Evolutionary conservation across 2,113 vertebrate species (phyloP).

Genomic region (Lasiurus cinereus): DNA sequence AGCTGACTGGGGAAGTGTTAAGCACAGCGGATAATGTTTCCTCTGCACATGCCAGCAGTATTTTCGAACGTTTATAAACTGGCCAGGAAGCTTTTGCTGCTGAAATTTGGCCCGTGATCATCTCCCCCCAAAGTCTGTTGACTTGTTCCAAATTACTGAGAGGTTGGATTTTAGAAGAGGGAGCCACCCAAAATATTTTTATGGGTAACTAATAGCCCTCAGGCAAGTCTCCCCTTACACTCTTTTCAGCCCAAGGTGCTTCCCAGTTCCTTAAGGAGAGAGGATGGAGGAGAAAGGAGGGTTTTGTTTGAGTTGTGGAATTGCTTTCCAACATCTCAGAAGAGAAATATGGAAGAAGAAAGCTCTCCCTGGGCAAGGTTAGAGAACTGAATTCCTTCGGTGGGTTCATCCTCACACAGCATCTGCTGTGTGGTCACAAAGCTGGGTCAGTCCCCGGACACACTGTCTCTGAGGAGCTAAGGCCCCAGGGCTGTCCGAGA

Average conservation of each 20-base stretch:
- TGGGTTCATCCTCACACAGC: rapidly evolving
- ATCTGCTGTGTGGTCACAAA: neutral
- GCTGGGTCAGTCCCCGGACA: neutral
- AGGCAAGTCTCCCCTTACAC: neutral
- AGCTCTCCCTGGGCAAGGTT: neutral
- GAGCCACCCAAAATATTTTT: rapidly evolving
- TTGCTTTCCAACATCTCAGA: neutral
- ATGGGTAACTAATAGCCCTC: constrained; percentile 26
- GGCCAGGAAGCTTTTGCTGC: constrained; percentile 66
- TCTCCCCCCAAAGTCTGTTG: neutral
- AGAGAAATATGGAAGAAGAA: neutral
- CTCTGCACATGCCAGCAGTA: constrained; percentile 1
- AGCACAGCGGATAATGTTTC: constrained; percentile 34
- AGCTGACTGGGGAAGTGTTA: constrained; percentile 66
- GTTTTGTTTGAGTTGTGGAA: neutral
- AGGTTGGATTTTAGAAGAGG: constrained; percentile 49
- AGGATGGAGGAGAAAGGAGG: neutral
- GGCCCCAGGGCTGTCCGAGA: neutral
- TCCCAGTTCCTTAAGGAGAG: neutral
- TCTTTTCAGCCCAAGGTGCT: constrained; percentile 5
- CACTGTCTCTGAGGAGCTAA: neutral
- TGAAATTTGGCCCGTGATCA: constrained; percentile 19
- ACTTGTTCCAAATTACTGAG: constrained; percentile 54
- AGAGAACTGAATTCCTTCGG: neutral
- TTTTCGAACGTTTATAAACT: constrained; percentile 65